Evolutionary conservation across 2,888 invertebrate species (phyloP).

Genomic region (Cephus nigrinus): DNA sequence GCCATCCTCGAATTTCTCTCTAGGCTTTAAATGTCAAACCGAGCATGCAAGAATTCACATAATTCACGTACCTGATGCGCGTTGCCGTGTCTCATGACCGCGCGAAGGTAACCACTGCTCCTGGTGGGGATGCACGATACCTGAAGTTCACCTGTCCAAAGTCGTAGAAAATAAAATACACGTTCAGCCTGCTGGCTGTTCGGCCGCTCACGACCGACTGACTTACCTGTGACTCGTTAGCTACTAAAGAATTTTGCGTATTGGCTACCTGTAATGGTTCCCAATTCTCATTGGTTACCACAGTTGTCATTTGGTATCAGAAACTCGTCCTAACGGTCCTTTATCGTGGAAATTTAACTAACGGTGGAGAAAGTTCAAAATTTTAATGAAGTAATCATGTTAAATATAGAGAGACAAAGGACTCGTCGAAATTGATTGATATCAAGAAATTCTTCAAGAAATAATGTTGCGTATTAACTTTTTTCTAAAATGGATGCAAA

Average conservation of each 20-base stretch:
- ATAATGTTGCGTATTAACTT: background rate
- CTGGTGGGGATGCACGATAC: background rate
- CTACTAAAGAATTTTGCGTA: background rate
- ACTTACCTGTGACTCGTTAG: background rate
- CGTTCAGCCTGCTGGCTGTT: background rate
- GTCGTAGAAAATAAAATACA: background rate
- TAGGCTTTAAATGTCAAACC: background rate
- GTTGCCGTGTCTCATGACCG: slow-evolving; percentile 48
- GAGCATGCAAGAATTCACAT: background rate
- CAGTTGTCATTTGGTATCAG: background rate
- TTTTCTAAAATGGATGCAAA: background rate
- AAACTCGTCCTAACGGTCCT: background rate
- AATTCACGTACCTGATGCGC: slow-evolving; percentile 43
- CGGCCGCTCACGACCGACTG: background rate
- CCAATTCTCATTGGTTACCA: background rate
- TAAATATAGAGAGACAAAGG: background rate
- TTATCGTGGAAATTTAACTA: background rate
- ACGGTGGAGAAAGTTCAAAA: background rate
- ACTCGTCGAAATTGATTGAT: background rate
- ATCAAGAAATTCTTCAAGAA: background rate
- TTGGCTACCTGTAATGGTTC: background rate
- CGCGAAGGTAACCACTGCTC: slow-evolving; percentile 6
- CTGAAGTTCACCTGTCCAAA: slow-evolving; percentile 5
- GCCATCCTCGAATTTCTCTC: background rate
- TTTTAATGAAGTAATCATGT: background rate